Evolutionary conservation across 2,888 invertebrate species (phyloP), one percentile per base, ranked within the genome.

Genomic region (Catocala sponsa): DNA sequence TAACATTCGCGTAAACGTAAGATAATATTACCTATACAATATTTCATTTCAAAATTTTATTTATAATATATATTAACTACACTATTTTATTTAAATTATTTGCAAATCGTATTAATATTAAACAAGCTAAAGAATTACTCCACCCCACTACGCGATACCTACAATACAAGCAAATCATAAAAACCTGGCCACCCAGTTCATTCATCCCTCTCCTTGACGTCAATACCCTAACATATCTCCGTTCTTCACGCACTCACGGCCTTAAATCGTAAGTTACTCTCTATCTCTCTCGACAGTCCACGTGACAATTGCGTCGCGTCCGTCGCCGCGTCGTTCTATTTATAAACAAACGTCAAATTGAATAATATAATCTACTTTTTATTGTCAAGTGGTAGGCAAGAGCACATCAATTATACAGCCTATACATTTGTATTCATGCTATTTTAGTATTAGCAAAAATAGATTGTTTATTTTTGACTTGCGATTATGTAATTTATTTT

Each of bases 151-250:
- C 13, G n/a, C 4, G 44, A 50, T 50, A 6, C 62, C 54, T 11
- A 11, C 0, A 13, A 59, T 33, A 38, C 33, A 43, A 41, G 51
- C 55, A 6, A 51, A 47, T 33, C 47, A 55, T 35, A 7, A 10
- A 35, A 46, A 52, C 11, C 72, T 83, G 72, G 78, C 70, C 67
- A 81, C 85, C 65, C 82, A 13, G n/a, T 63, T 63, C 57, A 32
- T 15, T 58, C 46, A 47, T n/a, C 44, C 6, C 47, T 49, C 42
- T 38, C 13, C 0, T 59, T 67, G 47, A 76, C 76, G 74, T 78
- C 70, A 76, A n/a, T 32, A 15, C 44, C 41, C 15, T n/a, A 49
- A 6, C 73, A 77, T 78, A 55, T 68, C 53, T 68, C 68, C 51
- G 48, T 85, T 83, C 70, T 70, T 82, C 63, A 62, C 78, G 25